phyloP scores from a whole-genome alignment of 1,140 invertebrate species.

The Drosophila lacertosa region DNA sequence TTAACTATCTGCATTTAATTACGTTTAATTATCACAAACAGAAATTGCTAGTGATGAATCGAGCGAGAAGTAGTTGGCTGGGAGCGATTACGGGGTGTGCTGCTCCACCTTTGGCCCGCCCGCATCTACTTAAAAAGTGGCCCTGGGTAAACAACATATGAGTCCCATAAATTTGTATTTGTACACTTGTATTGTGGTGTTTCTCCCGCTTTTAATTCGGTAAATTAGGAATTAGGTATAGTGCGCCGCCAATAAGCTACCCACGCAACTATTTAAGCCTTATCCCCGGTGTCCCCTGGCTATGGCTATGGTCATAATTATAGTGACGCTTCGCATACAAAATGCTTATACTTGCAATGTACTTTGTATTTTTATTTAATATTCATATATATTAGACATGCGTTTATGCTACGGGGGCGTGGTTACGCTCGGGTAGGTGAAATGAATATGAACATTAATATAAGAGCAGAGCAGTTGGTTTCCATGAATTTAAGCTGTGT shows the following conservation, averaged over 20 bases:
- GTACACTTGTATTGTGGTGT: slow-evolving; percentile 36
- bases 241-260: slow-evolving; percentile 3
- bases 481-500: slow-evolving; percentile 26
- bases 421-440: slow-evolving; percentile 10
- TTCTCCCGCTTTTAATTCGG: slow-evolving; percentile 23
- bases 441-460: slow-evolving; percentile 13
- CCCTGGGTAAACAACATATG: background rate
- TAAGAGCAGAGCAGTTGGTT: slow-evolving; percentile 10
- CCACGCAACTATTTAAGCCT: slow-evolving; percentile 26
- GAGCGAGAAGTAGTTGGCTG: slow-evolving; percentile 5
- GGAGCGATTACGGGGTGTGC: background rate
- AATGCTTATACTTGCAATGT: slow-evolving; percentile 4
- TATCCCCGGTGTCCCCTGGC: background rate
- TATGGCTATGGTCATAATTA: slow-evolving; percentile 8
- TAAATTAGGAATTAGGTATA: slow-evolving; percentile 28
- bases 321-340: slow-evolving; percentile 15
- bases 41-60: background rate
- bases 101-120: slow-evolving; percentile 40
- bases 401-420: slow-evolving; percentile 22
- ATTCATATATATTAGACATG: slow-evolving; percentile 34
- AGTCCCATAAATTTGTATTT: slow-evolving; percentile 35
- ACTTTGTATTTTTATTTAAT: slow-evolving; percentile 18
- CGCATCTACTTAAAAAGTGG: slow-evolving; percentile 16
- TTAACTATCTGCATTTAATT: slow-evolving; percentile 43
- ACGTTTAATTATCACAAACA: slow-evolving; percentile 37